Percentiles rank a stretch among this genome's conserved stretches.
Conservation (phyloP, 2,888 invertebrate species). For the Timandra comae region DNA sequence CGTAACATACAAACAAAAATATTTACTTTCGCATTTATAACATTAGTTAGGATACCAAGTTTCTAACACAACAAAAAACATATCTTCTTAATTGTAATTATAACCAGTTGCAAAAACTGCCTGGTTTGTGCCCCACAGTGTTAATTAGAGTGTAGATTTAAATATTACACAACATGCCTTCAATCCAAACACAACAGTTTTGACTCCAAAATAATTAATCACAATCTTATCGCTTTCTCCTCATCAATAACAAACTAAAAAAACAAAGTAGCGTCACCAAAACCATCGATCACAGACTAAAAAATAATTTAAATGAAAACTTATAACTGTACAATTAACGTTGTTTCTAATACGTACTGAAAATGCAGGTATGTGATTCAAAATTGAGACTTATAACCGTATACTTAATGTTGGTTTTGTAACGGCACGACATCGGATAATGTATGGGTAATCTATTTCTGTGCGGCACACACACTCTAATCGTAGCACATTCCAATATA, state of each 20-base stretch:
- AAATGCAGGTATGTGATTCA: background rate
- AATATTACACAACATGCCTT: slow-evolving; percentile 1
- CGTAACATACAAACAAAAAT: no score
- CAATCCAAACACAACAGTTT: background rate
- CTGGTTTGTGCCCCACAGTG: background rate
- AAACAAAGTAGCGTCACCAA: slow-evolving; percentile 32
- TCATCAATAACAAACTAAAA: slow-evolving; percentile 35
- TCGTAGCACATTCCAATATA: slow-evolving; percentile 60
- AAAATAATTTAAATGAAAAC: no score
- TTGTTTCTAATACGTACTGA: background rate
- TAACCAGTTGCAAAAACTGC: background rate
- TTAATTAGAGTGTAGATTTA: background rate
- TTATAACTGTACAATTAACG: background rate
- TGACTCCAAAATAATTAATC: slow-evolving; percentile 27
- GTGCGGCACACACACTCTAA: slow-evolving; percentile 37
- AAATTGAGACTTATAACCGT: background rate
- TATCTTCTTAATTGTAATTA: background rate
- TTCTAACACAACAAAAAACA: no score
- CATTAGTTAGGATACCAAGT: no score
- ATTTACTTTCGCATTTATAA: no score
- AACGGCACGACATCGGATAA: slow-evolving; percentile 1
- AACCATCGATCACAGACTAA: slow-evolving; percentile 45
- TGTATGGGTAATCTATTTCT: slow-evolving; percentile 14
- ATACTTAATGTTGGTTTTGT: background rate
- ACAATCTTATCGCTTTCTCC: slow-evolving; percentile 27